These are phyloP conservation scores for Phylloscopus trochiloides DNA, from an alignment of 2,113 vertebrate genomes.

Conservation along the genomic window DNA sequence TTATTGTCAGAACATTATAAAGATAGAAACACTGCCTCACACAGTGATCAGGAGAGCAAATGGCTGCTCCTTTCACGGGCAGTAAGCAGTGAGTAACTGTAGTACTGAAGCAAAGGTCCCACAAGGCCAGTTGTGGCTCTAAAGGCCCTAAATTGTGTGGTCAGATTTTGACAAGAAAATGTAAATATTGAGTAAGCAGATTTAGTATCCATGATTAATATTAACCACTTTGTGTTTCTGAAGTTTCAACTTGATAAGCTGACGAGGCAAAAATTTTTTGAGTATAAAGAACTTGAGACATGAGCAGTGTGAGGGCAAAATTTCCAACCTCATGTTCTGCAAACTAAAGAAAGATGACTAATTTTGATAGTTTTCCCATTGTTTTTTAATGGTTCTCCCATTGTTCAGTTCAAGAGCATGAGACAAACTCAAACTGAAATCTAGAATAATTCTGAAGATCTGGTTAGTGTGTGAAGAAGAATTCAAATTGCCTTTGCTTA, in stretches of 20 bases:
- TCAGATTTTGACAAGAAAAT: background rate
- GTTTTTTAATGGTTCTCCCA: background rate
- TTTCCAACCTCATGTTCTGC: background rate
- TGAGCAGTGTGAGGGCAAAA: background rate
- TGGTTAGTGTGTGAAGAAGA: background rate
- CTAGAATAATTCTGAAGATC: background rate
- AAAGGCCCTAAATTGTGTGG: background rate
- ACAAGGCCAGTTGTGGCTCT: background rate
- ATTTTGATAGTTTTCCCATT: background rate
- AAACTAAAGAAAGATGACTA: background rate
- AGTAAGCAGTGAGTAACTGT: background rate
- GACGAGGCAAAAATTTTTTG: background rate
- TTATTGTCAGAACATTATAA: background rate
- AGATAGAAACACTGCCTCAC: background rate
- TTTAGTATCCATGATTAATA: background rate
- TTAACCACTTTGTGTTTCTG: background rate
- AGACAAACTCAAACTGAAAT: background rate
- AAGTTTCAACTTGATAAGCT: background rate
- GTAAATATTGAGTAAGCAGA: background rate
- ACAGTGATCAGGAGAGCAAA: background rate
- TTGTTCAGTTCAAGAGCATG: background rate
- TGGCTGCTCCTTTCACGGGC: background rate
- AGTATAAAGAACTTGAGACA: background rate
- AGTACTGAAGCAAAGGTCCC: background rate
- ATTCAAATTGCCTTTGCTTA: background rate